phyloP scores from a whole-genome alignment of 2,113 vertebrate species.

The Probosciger aterrimus region DNA sequence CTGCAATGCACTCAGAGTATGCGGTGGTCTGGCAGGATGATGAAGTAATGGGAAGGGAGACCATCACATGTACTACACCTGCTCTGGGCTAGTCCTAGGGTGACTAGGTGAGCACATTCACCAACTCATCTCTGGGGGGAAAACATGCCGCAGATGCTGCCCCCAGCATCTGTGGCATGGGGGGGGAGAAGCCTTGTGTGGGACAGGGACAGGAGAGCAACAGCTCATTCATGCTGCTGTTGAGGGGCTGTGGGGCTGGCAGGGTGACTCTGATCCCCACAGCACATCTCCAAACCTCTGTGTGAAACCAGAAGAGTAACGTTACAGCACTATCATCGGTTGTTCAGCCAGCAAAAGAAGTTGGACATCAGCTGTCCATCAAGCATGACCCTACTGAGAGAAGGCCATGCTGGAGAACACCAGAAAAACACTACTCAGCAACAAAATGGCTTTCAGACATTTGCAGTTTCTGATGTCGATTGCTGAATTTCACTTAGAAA shows the following conservation, averaged over 20 bases:
- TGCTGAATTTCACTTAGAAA: neutral
- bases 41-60: neutral
- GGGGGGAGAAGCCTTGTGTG: accelerated
- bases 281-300: neutral
- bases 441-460: neutral
- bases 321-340: accelerated
- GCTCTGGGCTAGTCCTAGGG: neutral
- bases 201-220: neutral
- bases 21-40: accelerated
- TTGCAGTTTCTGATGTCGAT: neutral
- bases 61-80: neutral
- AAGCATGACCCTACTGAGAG: neutral
- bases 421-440: neutral
- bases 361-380: neutral
- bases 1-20: neutral
- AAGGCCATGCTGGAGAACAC: neutral
- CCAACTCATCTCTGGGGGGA: neutral
- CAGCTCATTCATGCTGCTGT: accelerated
- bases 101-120: accelerated
- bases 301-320: neutral
- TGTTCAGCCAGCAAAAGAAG: neutral
- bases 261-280: neutral
- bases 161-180: accelerated
- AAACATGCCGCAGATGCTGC: neutral
- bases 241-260: neutral